Evolutionary conservation across 1,140 invertebrate genomes (phyloP).

Genomic region (Diachasmimorpha longicaudata): DNA sequence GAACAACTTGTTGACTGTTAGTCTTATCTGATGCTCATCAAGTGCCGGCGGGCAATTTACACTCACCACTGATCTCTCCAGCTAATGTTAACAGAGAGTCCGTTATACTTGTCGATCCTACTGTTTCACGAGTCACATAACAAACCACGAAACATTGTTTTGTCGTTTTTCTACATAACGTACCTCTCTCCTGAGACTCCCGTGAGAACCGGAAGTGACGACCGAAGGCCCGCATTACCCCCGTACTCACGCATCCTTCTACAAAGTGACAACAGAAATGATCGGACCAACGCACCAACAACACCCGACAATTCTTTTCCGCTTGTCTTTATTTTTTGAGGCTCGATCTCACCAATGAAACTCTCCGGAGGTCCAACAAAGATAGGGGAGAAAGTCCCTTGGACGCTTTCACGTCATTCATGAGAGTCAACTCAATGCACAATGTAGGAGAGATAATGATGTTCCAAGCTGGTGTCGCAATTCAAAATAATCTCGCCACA

Average conservation of each 20-base stretch:
- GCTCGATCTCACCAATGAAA: not conserved
- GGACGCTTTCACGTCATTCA: not conserved
- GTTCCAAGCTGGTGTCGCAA: not conserved
- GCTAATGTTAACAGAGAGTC: not conserved
- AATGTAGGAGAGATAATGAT: not conserved
- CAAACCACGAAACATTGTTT: not conserved
- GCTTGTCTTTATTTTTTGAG: not conserved
- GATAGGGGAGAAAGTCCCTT: not conserved
- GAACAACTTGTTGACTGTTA: conserved; percentile 32
- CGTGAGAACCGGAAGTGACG: conserved; percentile 33
- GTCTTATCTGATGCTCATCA: conserved; percentile 31
- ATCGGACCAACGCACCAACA: not conserved
- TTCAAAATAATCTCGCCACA: not conserved
- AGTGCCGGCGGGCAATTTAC: conserved; percentile 25
- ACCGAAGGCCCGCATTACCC: conserved; percentile 23
- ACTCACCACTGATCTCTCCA: not conserved
- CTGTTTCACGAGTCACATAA: conserved; percentile 22
- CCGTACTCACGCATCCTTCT: conserved; percentile 25
- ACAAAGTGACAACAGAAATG: not conserved
- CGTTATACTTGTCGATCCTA: not conserved
- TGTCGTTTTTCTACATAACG: not conserved
- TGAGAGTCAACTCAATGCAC: not conserved
- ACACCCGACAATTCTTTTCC: conserved; percentile 1
- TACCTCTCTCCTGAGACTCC: not conserved
- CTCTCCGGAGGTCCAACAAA: not conserved